Evolutionary conservation across 2,888 invertebrate genomes (phyloP).

Genomic region (Stenodera caucasica): DNA sequence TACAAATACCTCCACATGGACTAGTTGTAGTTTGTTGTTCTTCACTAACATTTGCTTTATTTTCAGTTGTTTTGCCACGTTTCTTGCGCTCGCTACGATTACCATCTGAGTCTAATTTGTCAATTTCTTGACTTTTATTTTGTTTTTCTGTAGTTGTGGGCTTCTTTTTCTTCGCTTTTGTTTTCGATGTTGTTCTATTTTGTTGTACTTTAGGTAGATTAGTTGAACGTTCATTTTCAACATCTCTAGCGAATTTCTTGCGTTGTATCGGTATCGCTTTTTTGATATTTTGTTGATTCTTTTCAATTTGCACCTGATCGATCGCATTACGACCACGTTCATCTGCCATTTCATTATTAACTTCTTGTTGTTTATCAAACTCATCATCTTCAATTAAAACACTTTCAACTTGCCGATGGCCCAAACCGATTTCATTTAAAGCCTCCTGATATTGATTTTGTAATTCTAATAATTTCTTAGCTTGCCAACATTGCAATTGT

Average conservation of each 20-base stretch:
- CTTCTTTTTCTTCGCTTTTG: conserved; percentile 25
- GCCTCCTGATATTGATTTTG: conserved; percentile 59
- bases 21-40: conserved; percentile 17
- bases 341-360: conserved; percentile 46
- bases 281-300: conserved; percentile 37
- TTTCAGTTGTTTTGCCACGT: neutral
- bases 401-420: conserved; percentile 55
- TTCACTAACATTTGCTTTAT: neutral
- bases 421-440: conserved; percentile 58
- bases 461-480: conserved; percentile 57
- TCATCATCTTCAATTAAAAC: conserved; percentile 50
- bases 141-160: conserved; percentile 9
- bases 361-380: conserved; percentile 33
- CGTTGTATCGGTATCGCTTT: conserved; percentile 43
- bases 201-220: conserved; percentile 19
- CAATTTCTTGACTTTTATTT: neutral
- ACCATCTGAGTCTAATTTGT: conserved; percentile 17
- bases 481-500: conserved; percentile 59
- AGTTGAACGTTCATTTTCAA: conserved; percentile 56
- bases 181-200: conserved; percentile 20
- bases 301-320: conserved; percentile 49
- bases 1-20: conserved; percentile 8
- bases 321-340: conserved; percentile 54
- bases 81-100: conserved; percentile 12
- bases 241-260: conserved; percentile 51